Evolutionary conservation across 2,113 vertebrate species (phyloP).

Genomic region (Origma solitaria): DNA sequence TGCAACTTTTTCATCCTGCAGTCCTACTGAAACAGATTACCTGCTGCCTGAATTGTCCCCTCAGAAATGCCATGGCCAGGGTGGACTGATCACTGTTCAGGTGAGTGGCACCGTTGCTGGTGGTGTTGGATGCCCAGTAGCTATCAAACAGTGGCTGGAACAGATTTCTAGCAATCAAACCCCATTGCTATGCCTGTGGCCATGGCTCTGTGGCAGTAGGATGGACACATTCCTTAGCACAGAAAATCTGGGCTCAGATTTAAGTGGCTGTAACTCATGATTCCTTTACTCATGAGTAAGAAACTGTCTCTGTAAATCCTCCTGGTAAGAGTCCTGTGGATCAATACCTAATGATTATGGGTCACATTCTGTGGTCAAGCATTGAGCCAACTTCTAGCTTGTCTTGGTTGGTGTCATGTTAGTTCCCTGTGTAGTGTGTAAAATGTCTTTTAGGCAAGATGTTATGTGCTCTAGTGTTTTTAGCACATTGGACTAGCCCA

Average conservation of each 20-base stretch:
- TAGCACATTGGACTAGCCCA: not conserved
- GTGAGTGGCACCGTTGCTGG: not conserved
- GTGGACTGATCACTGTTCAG: not conserved
- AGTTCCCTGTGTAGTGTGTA: not conserved
- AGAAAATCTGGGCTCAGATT: not conserved
- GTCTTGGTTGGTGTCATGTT: not conserved
- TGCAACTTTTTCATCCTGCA: not conserved
- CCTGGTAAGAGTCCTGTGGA: not conserved
- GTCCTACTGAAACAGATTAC: not conserved
- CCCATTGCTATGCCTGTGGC: not conserved
- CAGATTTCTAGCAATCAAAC: not conserved
- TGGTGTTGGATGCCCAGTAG: not conserved
- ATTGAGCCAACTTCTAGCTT: not conserved
- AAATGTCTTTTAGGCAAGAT: not conserved
- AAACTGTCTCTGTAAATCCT: not conserved
- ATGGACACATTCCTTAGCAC: not conserved
- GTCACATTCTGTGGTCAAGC: not conserved
- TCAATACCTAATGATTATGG: not conserved
- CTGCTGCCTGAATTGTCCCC: not conserved
- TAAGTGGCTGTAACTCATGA: not conserved
- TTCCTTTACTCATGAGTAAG: not conserved
- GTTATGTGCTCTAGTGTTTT: not conserved
- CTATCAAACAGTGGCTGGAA: not conserved
- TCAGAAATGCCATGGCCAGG: not conserved
- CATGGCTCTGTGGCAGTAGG: accelerated